phyloP scores from a whole-genome alignment of 2,888 invertebrate species.

The Apodemia mormo region DNA sequence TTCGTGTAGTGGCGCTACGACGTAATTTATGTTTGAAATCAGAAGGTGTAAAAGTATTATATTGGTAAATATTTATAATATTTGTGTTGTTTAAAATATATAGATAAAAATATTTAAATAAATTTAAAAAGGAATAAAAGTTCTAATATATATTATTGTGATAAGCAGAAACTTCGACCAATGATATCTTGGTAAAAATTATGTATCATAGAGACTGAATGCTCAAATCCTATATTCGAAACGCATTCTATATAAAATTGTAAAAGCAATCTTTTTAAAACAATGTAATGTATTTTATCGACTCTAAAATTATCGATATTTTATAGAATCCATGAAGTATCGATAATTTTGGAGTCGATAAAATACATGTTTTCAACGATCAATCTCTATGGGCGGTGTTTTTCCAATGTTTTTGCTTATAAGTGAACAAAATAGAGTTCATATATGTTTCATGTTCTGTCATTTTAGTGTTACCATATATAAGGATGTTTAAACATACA shows the following conservation, averaged over 20 bases:
- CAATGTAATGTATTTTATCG: neutral
- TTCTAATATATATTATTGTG: neutral
- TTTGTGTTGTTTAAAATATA: neutral
- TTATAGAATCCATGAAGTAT: too few relatives aligned
- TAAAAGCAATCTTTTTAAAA: neutral
- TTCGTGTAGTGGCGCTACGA: neutral
- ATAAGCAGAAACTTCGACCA: neutral
- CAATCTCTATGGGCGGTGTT: slow-evolving; percentile 3
- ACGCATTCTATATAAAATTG: neutral
- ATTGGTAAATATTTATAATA: neutral
- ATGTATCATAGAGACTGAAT: slow-evolving; percentile 1
- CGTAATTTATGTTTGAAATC: neutral
- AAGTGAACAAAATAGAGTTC: neutral
- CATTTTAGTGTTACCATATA: slow-evolving; percentile 29
- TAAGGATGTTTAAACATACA: slow-evolving; percentile 17
- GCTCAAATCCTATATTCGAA: neutral
- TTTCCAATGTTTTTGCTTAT: neutral
- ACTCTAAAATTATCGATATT: neutral
- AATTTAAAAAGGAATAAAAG: neutral
- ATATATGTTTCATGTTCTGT: neutral
- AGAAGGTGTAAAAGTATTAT: neutral
- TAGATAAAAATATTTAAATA: neutral
- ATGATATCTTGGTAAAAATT: neutral
- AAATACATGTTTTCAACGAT: neutral
- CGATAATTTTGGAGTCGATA: neutral